Percentiles rank a stretch among this genome's conserved stretches.
Conservation (phyloP, 1,140 invertebrate genomes). For the Heliconius melpomene region DNA sequence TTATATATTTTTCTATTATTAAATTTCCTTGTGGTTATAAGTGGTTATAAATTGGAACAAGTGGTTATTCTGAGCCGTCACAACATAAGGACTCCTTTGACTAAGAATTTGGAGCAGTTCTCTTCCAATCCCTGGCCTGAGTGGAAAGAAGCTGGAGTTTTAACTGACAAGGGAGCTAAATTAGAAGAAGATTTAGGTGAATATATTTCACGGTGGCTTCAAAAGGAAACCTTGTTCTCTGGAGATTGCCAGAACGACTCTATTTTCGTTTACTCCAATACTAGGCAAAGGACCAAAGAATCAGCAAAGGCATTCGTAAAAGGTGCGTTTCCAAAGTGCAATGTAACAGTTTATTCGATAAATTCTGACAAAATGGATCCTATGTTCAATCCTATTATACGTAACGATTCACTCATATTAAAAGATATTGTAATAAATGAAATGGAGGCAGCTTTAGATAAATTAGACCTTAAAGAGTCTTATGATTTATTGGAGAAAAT, state of each 20-base stretch:
- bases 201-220: constrained; percentile 53
- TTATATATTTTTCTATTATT: constrained; percentile 31
- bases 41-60: constrained; percentile 53
- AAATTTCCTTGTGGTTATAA: constrained; percentile 34
- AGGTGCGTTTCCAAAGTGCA: constrained; percentile 57
- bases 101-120: constrained; percentile 47
- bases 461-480: constrained; percentile 47
- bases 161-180: constrained; percentile 56
- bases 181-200: constrained; percentile 58
- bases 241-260: constrained; percentile 49
- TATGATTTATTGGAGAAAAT: constrained; percentile 56
- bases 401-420: constrained; percentile 48
- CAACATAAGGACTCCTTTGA: constrained; percentile 66
- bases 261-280: constrained; percentile 62
- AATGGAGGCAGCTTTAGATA: constrained; percentile 54
- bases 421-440: constrained; percentile 46
- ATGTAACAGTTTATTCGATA: constrained; percentile 48
- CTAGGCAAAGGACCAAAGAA: constrained; percentile 54
- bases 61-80: constrained; percentile 67
- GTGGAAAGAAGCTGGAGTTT: constrained; percentile 47
- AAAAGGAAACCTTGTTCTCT: constrained; percentile 46
- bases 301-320: constrained; percentile 60
- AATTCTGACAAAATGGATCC: constrained; percentile 56
- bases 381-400: constrained; percentile 59
- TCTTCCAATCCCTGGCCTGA: constrained; percentile 48